Evolutionary conservation across 2,888 invertebrate species (phyloP), one percentile per base, ranked within the genome.

Genomic region (Tinea pellionella): DNA sequence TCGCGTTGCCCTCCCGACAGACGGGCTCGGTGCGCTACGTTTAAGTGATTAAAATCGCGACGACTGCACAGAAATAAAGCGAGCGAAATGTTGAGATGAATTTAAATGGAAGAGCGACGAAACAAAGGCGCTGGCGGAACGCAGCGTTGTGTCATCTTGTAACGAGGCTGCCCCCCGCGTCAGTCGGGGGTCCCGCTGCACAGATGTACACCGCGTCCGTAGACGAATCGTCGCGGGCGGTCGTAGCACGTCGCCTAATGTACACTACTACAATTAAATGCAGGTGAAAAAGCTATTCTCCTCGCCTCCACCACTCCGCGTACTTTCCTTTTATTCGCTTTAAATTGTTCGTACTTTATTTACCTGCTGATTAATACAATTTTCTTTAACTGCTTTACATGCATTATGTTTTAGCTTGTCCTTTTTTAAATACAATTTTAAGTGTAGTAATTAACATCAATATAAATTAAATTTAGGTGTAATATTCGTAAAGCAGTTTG

Each of bases 21-120:
- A 37, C 41, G 57, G 13, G 63, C 60, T 65, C 64, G 71, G 65
- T 69, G 75, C 77, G 77, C 69, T 72, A 70, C 71, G 70, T 70
- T 77, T 83, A 79, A 83, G 82, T 84, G 83, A 85, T 84, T 83
- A 83, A 80, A 80, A 77, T 77, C 75, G 76, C 73, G 74, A 70
- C 70, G 69, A 70, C 71, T 70, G 77, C 74, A 66, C 66, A 64
- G 68, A 69, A 69, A 83, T 80, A 83, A 80, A 80, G 78, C 67
- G 67, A 67, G 68, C 68, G 73, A 71, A 78, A 74, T 73, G 77
- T 77, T 71, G 72, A 72, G 80, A 80, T 80, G 80, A 79, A 82
- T 82, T 81, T 81, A 78, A 82, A 83, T 80, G 76, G 75, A 72
- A 74, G 71, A 61, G 61, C 61, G 66, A 63, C 65, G 71, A 70